These are phyloP conservation scores for Rhamphomyia laevipes DNA, from an alignment of 2,888 invertebrate species.

Conservation along the genomic window DNA sequence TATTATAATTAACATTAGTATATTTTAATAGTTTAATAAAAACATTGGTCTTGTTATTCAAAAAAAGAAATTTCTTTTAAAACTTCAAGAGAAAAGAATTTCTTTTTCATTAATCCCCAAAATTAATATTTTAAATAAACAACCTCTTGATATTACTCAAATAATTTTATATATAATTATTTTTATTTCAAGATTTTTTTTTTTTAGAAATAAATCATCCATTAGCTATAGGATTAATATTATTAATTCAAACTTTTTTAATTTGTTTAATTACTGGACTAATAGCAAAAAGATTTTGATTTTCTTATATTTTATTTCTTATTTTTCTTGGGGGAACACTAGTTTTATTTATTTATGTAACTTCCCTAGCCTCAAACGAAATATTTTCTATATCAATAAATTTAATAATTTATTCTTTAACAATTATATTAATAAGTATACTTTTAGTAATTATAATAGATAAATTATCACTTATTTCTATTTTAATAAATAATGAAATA, in stretches of 20 bases:
- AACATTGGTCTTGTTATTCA: conserved; percentile 59
- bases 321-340: conserved; percentile 51
- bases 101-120: conserved; percentile 54
- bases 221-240: conserved; percentile 42
- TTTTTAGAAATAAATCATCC: conserved; percentile 41
- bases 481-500: conserved; percentile 35
- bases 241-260: conserved; percentile 43
- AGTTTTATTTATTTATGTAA: conserved; percentile 53
- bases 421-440: conserved; percentile 20
- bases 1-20: conserved; percentile 39
- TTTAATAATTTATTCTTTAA: conserved; percentile 22
- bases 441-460: conserved; percentile 23
- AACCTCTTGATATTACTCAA: conserved; percentile 43
- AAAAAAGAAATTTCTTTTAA: conserved; percentile 45
- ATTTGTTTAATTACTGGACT: conserved; percentile 39
- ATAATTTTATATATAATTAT: conserved; percentile 18
- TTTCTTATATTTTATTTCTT: conserved; percentile 49
- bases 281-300: conserved; percentile 44
- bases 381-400: conserved; percentile 38
- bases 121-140: conserved; percentile 57
- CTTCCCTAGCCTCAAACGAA: conserved; percentile 50
- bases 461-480: conserved; percentile 25
- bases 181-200: conserved; percentile 33
- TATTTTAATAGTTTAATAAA: conserved; percentile 54
- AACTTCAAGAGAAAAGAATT: conserved; percentile 46